Evolutionary conservation across 2,797 vertebrate species (phyloP), one percentile per base, ranked within the genome.

Genomic region (Phaenicophaeus curvirostris): DNA sequence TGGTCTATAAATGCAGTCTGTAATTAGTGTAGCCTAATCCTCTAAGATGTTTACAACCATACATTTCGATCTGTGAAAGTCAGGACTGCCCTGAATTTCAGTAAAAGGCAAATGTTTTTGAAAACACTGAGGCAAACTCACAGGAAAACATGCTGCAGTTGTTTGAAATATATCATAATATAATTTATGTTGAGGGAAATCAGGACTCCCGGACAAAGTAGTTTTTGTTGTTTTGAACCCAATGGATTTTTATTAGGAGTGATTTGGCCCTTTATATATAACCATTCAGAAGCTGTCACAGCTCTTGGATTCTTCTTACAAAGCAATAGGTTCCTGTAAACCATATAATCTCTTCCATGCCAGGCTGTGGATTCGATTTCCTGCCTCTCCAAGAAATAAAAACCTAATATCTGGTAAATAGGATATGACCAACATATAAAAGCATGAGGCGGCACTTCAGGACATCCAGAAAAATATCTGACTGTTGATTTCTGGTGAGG

Each of bases 311-410:
- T 95, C 39, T 74, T 58, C 67, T 78, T 85, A 54, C 44, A 81
- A 65, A 93, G 65, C 31, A 81, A 31, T 69, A 79, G 59, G 21
- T 82, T 92, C 24, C 44, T 46, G 21, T 78, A 90, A 86, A 77
- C 54, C 46, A 20, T 73, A 28, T 53, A 73, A 79, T 87, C 72
- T 97, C n/a, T 50, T 85, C 54, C 66, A 37, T 71, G 67, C 20
- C 44, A 55, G 65, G 53, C 67, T 87, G 8, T 50, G 20, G 18
- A 46, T 87, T 90, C 93, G 79, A 76, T 96, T 95, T 92, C 76
- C 68, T 94, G 42, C 76, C 71, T 85, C 68, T 71, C 39, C 21
- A 91, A 67, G 55, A 80, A 58, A 69, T 73, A 66, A 93, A 76
- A 68, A 66, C 9, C 18, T n/a, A 20, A 42, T 69, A 54, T 65